Conservation (phyloP, 2,797 vertebrate genomes). For the Dicrostonyx torquatus region DNA sequence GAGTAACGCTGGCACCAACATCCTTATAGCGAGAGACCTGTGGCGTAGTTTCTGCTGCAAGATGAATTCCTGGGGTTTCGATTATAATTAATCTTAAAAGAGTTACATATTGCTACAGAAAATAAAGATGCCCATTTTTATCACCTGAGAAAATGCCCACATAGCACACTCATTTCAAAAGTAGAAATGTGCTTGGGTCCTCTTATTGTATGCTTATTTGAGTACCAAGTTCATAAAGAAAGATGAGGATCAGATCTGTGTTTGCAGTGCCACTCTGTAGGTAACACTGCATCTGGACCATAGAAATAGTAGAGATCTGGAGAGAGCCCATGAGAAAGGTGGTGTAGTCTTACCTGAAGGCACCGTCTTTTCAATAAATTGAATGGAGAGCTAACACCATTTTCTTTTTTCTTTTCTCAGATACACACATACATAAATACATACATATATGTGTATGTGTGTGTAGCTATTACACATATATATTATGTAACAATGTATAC, state of each 20-base stretch:
- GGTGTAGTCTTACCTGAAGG: background rate
- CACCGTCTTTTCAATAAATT: background rate
- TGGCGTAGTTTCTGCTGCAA: background rate
- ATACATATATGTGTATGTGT: background rate
- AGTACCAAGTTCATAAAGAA: background rate
- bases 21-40: background rate
- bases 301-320: background rate
- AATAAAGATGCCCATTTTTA: background rate
- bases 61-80: background rate
- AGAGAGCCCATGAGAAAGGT: background rate
- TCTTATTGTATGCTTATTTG: background rate
- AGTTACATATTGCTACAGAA: background rate
- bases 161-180: background rate
- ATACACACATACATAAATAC: background rate
- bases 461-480: background rate
- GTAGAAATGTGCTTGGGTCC: background rate
- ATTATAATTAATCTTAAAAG: background rate
- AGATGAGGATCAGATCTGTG: background rate
- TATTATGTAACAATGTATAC: background rate
- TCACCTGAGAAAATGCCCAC: background rate
- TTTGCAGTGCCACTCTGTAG: background rate
- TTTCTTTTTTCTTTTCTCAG: background rate
- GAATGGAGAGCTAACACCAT: background rate
- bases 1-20: background rate
- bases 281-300: background rate